Evolutionary conservation across 2,888 invertebrate species (phyloP), one percentile per base, ranked within the genome.

Genomic region (Microdon myrmicae): DNA sequence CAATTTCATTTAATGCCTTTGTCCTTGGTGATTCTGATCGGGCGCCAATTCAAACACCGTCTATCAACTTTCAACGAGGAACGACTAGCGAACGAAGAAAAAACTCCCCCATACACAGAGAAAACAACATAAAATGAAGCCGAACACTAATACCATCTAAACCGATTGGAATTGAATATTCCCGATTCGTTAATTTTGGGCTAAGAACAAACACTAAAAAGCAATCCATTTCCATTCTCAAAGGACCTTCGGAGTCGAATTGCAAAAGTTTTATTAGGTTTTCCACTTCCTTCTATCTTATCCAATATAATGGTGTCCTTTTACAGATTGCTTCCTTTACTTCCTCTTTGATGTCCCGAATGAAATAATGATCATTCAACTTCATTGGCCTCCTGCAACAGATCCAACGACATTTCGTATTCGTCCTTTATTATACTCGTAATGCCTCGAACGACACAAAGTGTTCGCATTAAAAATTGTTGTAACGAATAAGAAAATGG

Each of bases 261-360:
- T 64, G 64, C 51, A 31, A 64, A 64, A 64, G 64, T 64, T 58
- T 64, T 64, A 64, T 64, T 64, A 64, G 64, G 64, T 64, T 64
- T 64, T 58, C 53, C 64, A 58, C 58, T 64, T 64, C 64, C 58
- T 53, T 64, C 51, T 51, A 10, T 56, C 37, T 47, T 45, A 35
- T 32, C 39, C 54, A 39, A 54, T 38, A n/a, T n/a, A 38, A 49
- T 26, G 17, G 29, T 35, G 41, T 22, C 28, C 39, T 47, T 17
- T n/a, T n/a, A 17, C 19, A 16, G 31, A 14, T 29, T 14, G 22
- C 12, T 28, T 19, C 13, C 37, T 37, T 37, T 49, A 31, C 41
- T 35, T 45, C 39, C 51, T 43, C 58, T 64, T 64, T 64, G 64
- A 64, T 53, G 53, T 58, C 58, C 58, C 37, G 37, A 28, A 51